Evolutionary conservation across 1,140 invertebrate species (phyloP), one percentile per base, ranked within the genome.

Genomic region (Ceratosolen fusciceps): DNA sequence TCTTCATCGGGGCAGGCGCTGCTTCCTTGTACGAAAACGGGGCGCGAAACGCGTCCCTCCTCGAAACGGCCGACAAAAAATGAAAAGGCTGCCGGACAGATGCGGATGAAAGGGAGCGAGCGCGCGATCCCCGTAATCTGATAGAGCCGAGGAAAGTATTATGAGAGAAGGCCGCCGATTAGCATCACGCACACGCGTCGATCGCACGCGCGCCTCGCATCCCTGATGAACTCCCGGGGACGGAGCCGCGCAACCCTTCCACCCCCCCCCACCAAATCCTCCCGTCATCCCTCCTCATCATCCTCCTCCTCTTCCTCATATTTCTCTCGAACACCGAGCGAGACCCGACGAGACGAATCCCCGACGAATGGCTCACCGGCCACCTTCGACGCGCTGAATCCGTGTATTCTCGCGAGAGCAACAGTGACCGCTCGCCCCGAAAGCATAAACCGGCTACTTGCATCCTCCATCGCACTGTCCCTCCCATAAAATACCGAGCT

Each of bases 121-220:
- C 26, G 47, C 10, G 60, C 60, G 60, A 52, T 70, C 67, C 37
- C 43, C 21, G 54, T 72, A 62, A 87, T 86, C 86, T 86, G 86
- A 87, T 87, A 81, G 79, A 86, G 83, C 82, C 83, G 84, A 83
- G 80, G 81, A 84, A 83, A 85, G 84, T 81, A 83, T 86, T 85
- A 86, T 79, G 84, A 84, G 83, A 77, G 67, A 54, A 56, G 68
- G 7, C 37, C 37, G 31, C 34, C 60, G 86, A 87, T 87, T 84
- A 86, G 83, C 86, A 87, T 86, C 82, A 80, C 26, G 29, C 43
- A 81, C 83, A 83, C 83, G 84, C 84, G 81, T 83, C 84, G 85
- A 85, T 85, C 82, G 47, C 60, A 84, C 70, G 83, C 86, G 84
- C 86, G 84, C 81, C 82, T 83, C 81, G 86, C 87, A 88, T 87